Evolutionary conservation across 53 echinoderm and acorn worm genomes (phyloP), one percentile per base, ranked within the genome.

Genomic region (Paracentrotus lividus): DNA sequence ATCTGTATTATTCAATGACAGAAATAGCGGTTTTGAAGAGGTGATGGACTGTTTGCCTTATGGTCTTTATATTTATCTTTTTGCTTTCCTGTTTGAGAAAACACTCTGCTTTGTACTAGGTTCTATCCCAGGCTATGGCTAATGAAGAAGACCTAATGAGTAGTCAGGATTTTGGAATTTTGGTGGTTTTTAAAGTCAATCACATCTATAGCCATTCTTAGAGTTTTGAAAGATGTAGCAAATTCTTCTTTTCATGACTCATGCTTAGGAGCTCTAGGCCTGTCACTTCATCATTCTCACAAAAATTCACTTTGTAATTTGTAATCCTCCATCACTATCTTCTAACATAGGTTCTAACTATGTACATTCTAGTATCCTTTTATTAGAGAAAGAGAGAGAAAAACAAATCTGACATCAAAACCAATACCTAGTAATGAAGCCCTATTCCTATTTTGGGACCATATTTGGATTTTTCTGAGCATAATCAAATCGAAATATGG

Each of bases 21-120:
- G 81, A 81, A 81, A 81, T 81, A 81, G 44, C 12, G 44, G 47
- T 81, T 81, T 57, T 45, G 44, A 1, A 12, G 24, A 81, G 43
- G 21, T n/a, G 44, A 47, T 81, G n/a, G 18, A 81, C 24, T 47
- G 81, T 47, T 81, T 81, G 81, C 13, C 14, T 8, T 81, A 81
- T 81, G 81, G 27, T 81, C 44, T 81, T 24, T 81, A 47, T 81
- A 47, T 81, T 81, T 81, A 47, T 45, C 81, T 81, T 81, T 81
- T 45, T 81, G 44, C 49, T 81, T 81, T 81, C 81, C 81, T 81
- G 44, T 47, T 6, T 26, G 81, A 47, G 7, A 47, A 81, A 81
- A 47, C 47, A 81, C 47, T 81, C 47, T 44, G 36, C 26, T 45
- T 81, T 81, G 47, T 81, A 24, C 81, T 26, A 26, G 44, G 24